phyloP scores from a whole-genome alignment of 2,797 vertebrate species.

The Pseudotriccus pelzelni region DNA sequence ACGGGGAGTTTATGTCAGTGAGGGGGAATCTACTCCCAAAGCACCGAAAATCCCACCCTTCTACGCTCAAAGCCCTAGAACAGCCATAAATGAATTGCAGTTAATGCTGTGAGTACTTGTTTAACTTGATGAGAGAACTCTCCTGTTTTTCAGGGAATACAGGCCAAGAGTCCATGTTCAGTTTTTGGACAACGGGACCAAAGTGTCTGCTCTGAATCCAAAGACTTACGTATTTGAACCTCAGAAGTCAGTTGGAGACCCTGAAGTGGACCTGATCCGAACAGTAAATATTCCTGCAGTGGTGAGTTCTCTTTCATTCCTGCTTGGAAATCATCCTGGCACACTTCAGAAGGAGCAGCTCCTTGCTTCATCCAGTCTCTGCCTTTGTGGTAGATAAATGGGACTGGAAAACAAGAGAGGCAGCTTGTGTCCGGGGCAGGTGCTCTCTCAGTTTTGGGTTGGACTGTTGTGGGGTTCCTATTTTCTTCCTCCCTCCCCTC shows the following conservation, averaged over 20 bases:
- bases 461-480: background rate
- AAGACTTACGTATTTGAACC: conserved; percentile 90
- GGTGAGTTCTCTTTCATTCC: conserved; percentile 77
- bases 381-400: background rate
- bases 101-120: background rate
- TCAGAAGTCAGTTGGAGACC: conserved; percentile 86
- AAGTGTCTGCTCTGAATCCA: conserved; percentile 86
- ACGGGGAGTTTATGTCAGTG: background rate
- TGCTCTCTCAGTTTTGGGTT: background rate
- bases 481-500: background rate
- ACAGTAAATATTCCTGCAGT: conserved; percentile 90
- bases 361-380: background rate
- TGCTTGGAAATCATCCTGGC: background rate
- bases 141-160: conserved; percentile 84
- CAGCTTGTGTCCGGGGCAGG: background rate
- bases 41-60: background rate
- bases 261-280: conserved; percentile 85
- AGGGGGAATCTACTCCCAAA: background rate
- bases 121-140: background rate
- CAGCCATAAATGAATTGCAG: background rate
- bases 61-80: background rate
- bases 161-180: conserved; percentile 84
- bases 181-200: conserved; percentile 89
- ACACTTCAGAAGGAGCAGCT: background rate
- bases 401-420: background rate